These are phyloP conservation scores for Himalopsyche anomala DNA, from an alignment of 2,888 invertebrate species.

Conservation along the genomic window DNA sequence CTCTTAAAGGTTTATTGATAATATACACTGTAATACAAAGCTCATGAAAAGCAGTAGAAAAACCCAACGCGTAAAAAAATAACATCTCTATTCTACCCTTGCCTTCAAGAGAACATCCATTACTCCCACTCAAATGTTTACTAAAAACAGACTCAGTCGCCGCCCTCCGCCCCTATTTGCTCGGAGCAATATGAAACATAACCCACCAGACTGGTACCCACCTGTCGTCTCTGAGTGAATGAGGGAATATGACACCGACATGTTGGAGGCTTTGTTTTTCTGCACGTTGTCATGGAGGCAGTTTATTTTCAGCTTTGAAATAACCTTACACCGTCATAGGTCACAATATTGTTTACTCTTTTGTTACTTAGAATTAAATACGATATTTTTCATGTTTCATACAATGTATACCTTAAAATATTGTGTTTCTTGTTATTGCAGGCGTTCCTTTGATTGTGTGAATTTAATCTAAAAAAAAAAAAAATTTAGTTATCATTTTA, in stretches of 20 bases:
- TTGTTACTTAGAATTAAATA: not conserved
- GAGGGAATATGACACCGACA: slow-evolving; percentile 16
- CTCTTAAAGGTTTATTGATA: not conserved
- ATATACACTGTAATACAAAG: not conserved
- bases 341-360: not conserved
- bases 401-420: no score
- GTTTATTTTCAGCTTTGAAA: slow-evolving; percentile 4
- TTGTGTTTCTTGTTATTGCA: no score
- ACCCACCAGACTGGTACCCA: slow-evolving; percentile 1
- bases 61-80: not conserved
- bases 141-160: not conserved
- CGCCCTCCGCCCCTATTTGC: not conserved
- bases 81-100: not conserved
- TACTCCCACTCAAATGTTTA: not conserved
- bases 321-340: not conserved
- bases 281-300: not conserved
- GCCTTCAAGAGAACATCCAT: not conserved
- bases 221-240: slow-evolving; percentile 26
- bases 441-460: no score
- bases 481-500: no score
- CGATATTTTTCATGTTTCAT: no score
- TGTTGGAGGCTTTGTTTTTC: not conserved
- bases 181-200: not conserved
- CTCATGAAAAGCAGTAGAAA: not conserved
- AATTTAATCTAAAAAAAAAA: no score